Evolutionary conservation across 2,113 vertebrate genomes (phyloP).

Genomic region (Helogale parvula): DNA sequence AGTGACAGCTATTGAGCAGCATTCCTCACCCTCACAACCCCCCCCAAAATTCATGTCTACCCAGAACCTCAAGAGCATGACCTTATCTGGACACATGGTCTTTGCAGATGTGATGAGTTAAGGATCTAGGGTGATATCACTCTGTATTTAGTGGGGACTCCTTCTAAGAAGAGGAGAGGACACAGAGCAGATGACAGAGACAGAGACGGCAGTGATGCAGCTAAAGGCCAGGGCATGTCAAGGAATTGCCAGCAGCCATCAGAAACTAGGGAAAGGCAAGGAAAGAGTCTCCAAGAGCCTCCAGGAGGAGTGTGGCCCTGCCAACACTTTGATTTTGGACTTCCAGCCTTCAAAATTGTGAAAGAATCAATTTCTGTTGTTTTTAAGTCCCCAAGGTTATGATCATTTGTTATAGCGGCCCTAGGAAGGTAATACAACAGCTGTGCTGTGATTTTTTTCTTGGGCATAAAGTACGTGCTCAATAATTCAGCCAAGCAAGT

Average conservation of each 20-base stretch:
- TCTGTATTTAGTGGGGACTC: neutral
- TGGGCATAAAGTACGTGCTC: neutral
- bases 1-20: neutral
- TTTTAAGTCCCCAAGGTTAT: neutral
- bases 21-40: no score
- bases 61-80: neutral
- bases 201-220: neutral
- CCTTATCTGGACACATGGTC: neutral
- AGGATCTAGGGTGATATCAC: neutral
- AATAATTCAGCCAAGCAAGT: conserved; percentile 48
- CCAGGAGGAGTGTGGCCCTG: neutral
- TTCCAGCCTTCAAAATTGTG: neutral
- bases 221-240: neutral
- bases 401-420: neutral
- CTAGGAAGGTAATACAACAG: neutral
- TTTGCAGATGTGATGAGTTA: neutral
- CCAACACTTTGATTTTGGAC: neutral
- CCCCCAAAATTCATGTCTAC: neutral
- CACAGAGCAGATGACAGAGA: neutral
- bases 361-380: neutral
- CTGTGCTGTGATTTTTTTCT: neutral
- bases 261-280: neutral
- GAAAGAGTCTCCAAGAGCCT: neutral
- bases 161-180: neutral
- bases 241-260: neutral